Conservation (phyloP, 2,113 vertebrate species). For the Hippocampus barbouri region DNA sequence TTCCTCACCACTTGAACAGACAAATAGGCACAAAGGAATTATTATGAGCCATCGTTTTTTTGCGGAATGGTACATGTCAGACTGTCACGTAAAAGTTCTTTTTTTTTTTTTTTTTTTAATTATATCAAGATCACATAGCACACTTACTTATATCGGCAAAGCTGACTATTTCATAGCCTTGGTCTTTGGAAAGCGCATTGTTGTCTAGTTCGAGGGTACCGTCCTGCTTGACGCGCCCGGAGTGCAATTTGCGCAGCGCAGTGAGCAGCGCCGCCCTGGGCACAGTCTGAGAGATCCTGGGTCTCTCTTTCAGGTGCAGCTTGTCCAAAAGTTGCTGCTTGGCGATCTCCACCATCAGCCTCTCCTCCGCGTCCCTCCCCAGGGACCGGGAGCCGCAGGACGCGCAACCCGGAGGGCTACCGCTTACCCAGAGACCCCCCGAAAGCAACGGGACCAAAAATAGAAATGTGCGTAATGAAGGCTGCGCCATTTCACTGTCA, state of each 20-base stretch:
- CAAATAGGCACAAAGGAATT: not conserved
- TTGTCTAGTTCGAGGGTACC: slow-evolving; percentile 56
- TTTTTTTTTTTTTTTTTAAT: not conserved
- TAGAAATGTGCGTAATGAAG: slow-evolving; percentile 28
- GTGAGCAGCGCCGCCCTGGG: slow-evolving; percentile 78
- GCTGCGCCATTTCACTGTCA: slow-evolving; percentile 12
- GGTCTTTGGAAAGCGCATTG: slow-evolving; percentile 57
- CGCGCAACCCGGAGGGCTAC: slow-evolving; percentile 55
- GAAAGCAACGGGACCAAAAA: slow-evolving; percentile 49
- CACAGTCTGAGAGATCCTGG: slow-evolving; percentile 78
- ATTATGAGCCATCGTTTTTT: not conserved
- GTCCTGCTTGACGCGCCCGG: slow-evolving; percentile 67
- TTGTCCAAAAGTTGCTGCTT: slow-evolving; percentile 86
- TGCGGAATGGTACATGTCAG: not conserved
- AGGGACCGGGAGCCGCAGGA: slow-evolving; percentile 69
- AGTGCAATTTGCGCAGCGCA: slow-evolving; percentile 79
- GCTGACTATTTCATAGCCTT: slow-evolving; percentile 90
- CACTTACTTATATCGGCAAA: slow-evolving; percentile 88
- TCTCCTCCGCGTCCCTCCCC: slow-evolving; percentile 71
- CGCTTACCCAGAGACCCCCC: slow-evolving; percentile 34
- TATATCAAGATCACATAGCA: not conserved
- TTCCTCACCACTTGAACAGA: not conserved
- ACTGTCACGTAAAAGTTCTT: not conserved
- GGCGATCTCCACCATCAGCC: slow-evolving; percentile 78
- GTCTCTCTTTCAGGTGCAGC: slow-evolving; percentile 82